phyloP scores from a whole-genome alignment of 2,113 vertebrate genomes.

The Nycticryphes semicollaris region DNA sequence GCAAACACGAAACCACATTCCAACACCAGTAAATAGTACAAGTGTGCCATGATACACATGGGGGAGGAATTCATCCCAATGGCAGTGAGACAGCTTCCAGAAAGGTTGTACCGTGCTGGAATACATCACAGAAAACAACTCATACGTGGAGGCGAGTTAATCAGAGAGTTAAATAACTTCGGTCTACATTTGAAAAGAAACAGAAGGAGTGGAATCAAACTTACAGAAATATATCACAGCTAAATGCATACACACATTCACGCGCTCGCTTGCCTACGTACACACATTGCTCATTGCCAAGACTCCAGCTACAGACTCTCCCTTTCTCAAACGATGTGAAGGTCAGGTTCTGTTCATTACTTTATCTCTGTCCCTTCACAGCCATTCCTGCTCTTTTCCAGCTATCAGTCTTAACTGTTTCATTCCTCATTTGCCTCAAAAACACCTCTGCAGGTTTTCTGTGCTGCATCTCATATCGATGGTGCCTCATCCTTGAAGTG shows the following conservation, averaged over 20 bases:
- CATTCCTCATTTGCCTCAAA: not conserved
- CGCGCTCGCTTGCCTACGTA: not conserved
- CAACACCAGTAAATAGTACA: slow-evolving; percentile 9
- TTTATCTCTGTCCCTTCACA: not conserved
- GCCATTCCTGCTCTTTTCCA: not conserved
- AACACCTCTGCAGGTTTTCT: not conserved
- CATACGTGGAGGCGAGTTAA: not conserved
- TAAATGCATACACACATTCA: not conserved
- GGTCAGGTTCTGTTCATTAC: not conserved
- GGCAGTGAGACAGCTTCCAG: not conserved
- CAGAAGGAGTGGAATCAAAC: slow-evolving; percentile 30
- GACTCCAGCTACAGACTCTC: not conserved
- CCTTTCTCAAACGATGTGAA: not conserved
- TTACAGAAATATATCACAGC: slow-evolving; percentile 18
- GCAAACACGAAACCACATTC: not conserved
- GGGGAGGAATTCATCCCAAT: slow-evolving; percentile 27
- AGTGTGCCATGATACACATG: not conserved
- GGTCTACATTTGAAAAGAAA: slow-evolving; percentile 49
- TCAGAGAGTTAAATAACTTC: slow-evolving; percentile 42
- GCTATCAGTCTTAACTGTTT: not conserved
- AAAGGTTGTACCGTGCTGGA: slow-evolving; percentile 1
- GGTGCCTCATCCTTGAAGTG: not conserved
- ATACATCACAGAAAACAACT: slow-evolving; percentile 51
- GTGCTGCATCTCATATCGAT: not conserved
- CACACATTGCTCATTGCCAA: not conserved